Base-by-base conservation (phyloP, 2,888 invertebrate genomes). In the Parelbella ahira region DNA sequence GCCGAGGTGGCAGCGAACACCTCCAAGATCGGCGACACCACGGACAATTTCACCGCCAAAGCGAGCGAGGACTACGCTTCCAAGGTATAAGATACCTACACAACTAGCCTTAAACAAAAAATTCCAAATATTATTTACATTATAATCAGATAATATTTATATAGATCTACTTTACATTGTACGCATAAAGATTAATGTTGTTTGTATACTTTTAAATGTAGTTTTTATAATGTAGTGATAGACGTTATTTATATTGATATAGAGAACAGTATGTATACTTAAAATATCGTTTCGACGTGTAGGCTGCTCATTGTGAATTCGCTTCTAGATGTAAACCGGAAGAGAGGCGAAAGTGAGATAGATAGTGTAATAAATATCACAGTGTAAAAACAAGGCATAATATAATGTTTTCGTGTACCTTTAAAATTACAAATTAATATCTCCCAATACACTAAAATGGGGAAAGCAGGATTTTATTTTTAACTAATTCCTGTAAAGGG, bases 1-100 rank as follows among this genome's bases (percentile, higher is more conserved):
- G 92, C 92, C 19, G 91, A 91, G 61, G 90, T 91, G 13, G 92
- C 92, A n/a, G 79, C 90, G 29, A 89, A 88, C 61, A 90, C 83
- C 7, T 83, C 78, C 15, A 82, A 80, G 48, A 68, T 86, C 4
- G 84, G 79, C 25, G 73, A 77, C 49, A 57, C 71, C 21, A 56
- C 63, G 41, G 56, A 63, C 44, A 56, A 51, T 50, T 53, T 68
- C 25, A 56, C 69, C 51, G 66, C 73, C 69, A 66, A 69, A 64
- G 62, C 71, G 56, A 68, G 59, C 67, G 73, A 73, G 46, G 64
- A 59, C 50, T 61, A 75, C 76, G 73, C 80, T 76, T 78, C 82
- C 75, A 66, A 60, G 82, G 82, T 83, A 79, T 82, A 51, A 76
- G 53, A 74, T 76, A 80, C 81, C 80, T n/a, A n/a, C n/a, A n/a